A percentile compares a stretch with the other conserved stretches of the same genome.
Evolutionary conservation across 2,888 invertebrate genomes (phyloP).

Genomic region (Drosophila glabriapex): DNA sequence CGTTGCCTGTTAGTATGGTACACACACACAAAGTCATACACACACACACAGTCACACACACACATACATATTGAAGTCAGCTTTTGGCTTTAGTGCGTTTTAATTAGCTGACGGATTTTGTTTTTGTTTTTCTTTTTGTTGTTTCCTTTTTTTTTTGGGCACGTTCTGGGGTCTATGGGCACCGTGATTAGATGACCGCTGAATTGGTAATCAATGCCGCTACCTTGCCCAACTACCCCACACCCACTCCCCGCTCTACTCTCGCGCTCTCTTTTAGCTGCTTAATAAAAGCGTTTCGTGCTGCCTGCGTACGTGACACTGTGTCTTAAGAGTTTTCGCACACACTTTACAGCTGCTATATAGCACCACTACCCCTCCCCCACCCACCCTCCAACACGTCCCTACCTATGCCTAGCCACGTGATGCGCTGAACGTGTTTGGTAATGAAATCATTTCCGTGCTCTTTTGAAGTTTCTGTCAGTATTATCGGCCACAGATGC

Average conservation of each 20-base stretch:
- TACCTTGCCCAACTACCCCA: slow-evolving; percentile 45
- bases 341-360: slow-evolving; percentile 60
- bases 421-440: slow-evolving; percentile 70
- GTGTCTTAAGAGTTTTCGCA: slow-evolving; percentile 70
- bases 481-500: slow-evolving; percentile 62
- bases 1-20: slow-evolving; percentile 52
- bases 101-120: slow-evolving; percentile 72
- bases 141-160: slow-evolving; percentile 36
- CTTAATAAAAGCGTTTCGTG: slow-evolving; percentile 83
- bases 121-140: slow-evolving; percentile 2
- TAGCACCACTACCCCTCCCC: background rate
- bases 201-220: slow-evolving; percentile 85
- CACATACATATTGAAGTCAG: background rate
- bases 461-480: slow-evolving; percentile 75
- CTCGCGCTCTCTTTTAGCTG: slow-evolving; percentile 50
- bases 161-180: slow-evolving; percentile 51
- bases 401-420: slow-evolving; percentile 40
- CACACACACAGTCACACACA: slow-evolving; percentile 12
- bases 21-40: slow-evolving; percentile 6
- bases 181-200: slow-evolving; percentile 76
- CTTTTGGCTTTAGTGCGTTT: slow-evolving; percentile 70
- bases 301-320: slow-evolving; percentile 78
- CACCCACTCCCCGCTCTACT: background rate
- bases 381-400: background rate
- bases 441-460: slow-evolving; percentile 81